Percentiles rank a stretch among this genome's conserved stretches.
Conservation (phyloP, 1,140 invertebrate genomes). For the Eciton burchellii region DNA sequence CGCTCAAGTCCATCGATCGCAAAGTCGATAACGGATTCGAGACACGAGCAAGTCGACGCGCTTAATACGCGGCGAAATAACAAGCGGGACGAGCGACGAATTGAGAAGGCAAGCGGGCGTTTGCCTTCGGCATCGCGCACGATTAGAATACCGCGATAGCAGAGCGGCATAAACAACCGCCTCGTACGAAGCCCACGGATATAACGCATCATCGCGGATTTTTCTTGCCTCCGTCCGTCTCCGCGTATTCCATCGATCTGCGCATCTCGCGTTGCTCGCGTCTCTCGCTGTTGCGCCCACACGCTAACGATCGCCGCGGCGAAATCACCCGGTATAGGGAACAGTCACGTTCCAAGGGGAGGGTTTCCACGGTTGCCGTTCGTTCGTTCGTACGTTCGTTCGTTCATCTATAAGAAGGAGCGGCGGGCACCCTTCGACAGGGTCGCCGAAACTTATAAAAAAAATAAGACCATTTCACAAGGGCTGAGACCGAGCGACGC, state of each 20-base stretch:
- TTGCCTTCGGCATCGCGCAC: background rate
- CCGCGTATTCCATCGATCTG: background rate
- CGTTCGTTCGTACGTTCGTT: conserved; percentile 29
- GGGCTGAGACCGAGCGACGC: conserved; percentile 23
- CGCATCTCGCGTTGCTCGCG: background rate
- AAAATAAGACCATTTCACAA: conserved; percentile 58
- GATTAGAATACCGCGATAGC: background rate
- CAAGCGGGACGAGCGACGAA: background rate
- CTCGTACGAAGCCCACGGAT: background rate
- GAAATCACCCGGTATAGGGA: conserved; percentile 45
- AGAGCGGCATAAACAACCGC: background rate
- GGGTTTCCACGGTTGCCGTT: conserved; percentile 41
- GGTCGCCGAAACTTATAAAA: conserved; percentile 61
- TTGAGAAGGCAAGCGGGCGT: background rate
- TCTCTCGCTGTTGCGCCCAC: background rate
- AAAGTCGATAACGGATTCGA: conserved; percentile 16
- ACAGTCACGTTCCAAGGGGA: conserved; percentile 43
- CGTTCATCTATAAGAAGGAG: conserved; percentile 38
- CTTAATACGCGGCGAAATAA: conserved; percentile 19
- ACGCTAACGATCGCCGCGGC: conserved; percentile 40
- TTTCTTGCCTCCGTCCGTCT: background rate
- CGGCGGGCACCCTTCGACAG: conserved; percentile 43
- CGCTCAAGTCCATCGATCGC: conserved; percentile 49
- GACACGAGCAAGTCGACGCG: conserved; percentile 20
- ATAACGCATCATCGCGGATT: background rate